Conservation (phyloP, 92 coral and sea anemone species). For the Porites lobata region DNA sequence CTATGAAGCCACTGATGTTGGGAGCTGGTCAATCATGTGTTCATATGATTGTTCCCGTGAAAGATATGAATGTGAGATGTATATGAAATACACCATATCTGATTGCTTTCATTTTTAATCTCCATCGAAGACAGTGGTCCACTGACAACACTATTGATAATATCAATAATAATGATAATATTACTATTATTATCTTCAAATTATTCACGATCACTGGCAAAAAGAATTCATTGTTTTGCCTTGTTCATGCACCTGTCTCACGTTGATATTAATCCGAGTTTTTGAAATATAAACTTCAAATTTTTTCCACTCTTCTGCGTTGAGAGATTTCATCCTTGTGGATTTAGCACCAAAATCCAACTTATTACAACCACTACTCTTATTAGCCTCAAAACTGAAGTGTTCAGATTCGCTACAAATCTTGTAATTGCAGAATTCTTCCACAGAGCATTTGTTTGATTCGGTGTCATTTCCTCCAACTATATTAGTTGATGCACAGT, state of each 20-base stretch:
- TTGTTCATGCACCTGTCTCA: constrained; percentile 92
- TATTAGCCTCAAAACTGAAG: background rate
- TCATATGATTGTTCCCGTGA: no score
- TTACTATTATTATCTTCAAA: no score
- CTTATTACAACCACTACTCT: constrained; percentile 15
- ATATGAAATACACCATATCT: no score
- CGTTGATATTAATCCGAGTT: constrained; percentile 95
- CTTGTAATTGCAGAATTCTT: background rate
- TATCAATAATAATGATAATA: no score
- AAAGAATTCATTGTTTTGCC: constrained; percentile 67
- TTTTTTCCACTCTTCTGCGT: constrained; percentile 79
- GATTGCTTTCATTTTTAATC: no score
- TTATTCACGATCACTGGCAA: background rate
- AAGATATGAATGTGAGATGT: no score
- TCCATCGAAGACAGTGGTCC: no score
- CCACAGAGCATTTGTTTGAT: background rate
- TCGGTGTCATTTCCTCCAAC: background rate
- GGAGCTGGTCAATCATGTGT: no score
- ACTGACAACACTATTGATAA: no score
- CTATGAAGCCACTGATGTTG: no score
- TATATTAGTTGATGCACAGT: background rate
- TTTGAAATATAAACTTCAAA: constrained; percentile 87
- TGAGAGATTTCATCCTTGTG: constrained; percentile 12
- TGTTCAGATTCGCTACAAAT: background rate
- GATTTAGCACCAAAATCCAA: constrained; percentile 23